A percentile compares a stretch with the other conserved stretches of the same genome.
phyloP scores from a whole-genome alignment of 1,140 invertebrate genomes.

The Tetramorium simillimum region DNA sequence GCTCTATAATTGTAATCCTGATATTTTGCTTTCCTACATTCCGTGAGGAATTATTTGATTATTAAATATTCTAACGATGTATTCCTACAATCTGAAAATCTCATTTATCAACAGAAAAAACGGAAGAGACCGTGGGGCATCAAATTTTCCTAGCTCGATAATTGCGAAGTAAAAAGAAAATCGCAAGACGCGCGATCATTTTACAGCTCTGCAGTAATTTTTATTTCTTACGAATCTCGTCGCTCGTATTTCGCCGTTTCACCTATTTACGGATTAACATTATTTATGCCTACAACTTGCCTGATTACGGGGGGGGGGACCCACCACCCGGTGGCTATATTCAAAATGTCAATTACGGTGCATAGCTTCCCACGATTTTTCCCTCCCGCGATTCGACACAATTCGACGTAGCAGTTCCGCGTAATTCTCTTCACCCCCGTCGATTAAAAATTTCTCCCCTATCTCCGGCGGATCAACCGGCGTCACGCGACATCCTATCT shows the following conservation, averaged over 20 bases:
- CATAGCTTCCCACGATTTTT: background rate
- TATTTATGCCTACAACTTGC: background rate
- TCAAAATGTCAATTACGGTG: conserved; percentile 1
- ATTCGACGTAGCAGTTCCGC: conserved; percentile 9
- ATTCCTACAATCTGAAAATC: conserved; percentile 11
- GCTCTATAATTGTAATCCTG: conserved; percentile 22
- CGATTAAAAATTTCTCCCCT: conserved; percentile 50
- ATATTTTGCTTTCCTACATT: background rate
- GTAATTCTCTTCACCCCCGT: conserved; percentile 1
- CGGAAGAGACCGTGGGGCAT: background rate
- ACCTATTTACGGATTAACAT: background rate
- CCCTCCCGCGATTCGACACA: background rate
- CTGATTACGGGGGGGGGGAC: background rate
- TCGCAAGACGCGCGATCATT: background rate
- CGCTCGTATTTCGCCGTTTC: background rate
- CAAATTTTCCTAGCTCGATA: conserved; percentile 15
- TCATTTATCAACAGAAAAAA: conserved; percentile 3
- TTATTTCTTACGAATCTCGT: background rate
- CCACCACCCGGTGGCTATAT: too few relatives aligned
- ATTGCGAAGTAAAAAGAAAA: background rate
- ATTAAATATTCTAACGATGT: conserved; percentile 33
- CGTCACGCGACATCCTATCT: conserved; percentile 65
- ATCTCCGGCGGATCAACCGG: conserved; percentile 51
- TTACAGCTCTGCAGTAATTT: background rate
- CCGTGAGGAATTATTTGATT: background rate